These are phyloP conservation scores for Drosophila ezoana DNA, from an alignment of 2,888 invertebrate species.

Conservation along the genomic window DNA sequence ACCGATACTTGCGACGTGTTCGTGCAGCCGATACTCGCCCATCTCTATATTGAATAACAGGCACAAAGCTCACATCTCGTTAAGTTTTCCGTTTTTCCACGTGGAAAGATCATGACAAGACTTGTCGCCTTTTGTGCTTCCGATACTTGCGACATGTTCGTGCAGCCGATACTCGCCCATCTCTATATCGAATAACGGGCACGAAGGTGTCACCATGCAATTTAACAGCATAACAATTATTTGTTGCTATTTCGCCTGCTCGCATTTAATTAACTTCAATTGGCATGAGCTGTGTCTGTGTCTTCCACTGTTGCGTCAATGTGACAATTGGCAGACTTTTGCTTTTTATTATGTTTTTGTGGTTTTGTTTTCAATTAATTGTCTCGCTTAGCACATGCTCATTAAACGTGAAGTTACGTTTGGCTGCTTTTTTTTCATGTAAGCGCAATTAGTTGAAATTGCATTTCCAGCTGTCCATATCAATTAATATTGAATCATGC, in stretches of 20 bases:
- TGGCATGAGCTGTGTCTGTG: conserved; percentile 34
- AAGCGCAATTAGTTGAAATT: conserved; percentile 21
- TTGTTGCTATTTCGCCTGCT: conserved; percentile 50
- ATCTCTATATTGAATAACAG: conserved; percentile 20
- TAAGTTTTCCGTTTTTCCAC: too few relatives aligned
- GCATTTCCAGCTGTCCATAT: conserved; percentile 54
- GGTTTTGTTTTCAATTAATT: conserved; percentile 58
- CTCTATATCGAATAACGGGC: conserved; percentile 19
- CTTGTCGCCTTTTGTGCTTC: too few relatives aligned
- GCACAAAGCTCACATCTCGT: conserved; percentile 28
- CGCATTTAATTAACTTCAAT: conserved; percentile 76
- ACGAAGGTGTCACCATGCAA: conserved; percentile 64
- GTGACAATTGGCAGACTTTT: conserved; percentile 69
- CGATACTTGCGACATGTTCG: too few relatives aligned
- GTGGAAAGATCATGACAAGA: too few relatives aligned
- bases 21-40: background rate
- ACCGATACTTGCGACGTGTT: too few relatives aligned
- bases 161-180: background rate
- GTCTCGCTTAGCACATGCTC: conserved; percentile 46
- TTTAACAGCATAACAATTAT: conserved; percentile 58
- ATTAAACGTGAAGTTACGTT: conserved; percentile 45
- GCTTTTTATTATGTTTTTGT: conserved; percentile 32
- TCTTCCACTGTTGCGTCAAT: conserved; percentile 65
- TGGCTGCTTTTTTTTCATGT: conserved; percentile 30
- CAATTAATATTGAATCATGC: conserved; percentile 26